Conservation (phyloP, 35 echinoderm and acorn worm species). For the Strongylocentrotus purpuratus region DNA sequence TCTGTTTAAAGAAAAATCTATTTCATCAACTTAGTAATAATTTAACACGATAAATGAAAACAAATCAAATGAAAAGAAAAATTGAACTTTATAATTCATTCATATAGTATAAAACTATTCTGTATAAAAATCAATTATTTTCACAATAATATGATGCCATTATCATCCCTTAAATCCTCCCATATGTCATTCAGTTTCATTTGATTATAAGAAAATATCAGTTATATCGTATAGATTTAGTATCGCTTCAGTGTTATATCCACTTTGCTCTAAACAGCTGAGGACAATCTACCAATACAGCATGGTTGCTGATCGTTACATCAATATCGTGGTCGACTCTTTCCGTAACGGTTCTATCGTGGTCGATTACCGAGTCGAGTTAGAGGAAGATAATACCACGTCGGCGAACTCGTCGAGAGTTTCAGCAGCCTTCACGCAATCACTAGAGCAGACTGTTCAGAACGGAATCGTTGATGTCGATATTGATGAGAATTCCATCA, state of each 20-base stretch:
- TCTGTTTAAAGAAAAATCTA: no score
- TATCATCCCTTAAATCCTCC: no score
- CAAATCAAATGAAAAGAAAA: no score
- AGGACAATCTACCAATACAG: conserved; percentile 52
- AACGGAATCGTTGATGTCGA: conserved; percentile 39
- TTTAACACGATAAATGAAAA: no score
- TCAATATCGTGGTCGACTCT: conserved; percentile 10
- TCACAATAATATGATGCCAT: no score
- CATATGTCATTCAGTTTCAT: no score
- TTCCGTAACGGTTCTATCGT: conserved; percentile 65
- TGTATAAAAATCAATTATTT: no score
- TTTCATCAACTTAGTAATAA: no score
- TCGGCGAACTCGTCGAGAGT: conserved; percentile 30
- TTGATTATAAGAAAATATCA: no score
- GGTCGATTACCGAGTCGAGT: conserved; percentile 57
- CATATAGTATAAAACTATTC: no score
- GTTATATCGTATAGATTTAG: no score
- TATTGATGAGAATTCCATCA: conserved; percentile 50
- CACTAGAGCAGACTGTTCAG: conserved; percentile 31
- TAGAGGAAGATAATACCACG: conserved; percentile 22
- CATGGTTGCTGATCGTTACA: conserved; percentile 9
- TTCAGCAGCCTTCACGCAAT: conserved; percentile 42
- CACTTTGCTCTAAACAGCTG: conserved; percentile 28
- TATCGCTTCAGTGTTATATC: neutral
- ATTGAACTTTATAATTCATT: no score